These are phyloP conservation scores for Aleiodes sp. DNA, from an alignment of 1,140 invertebrate species.

Conservation along the genomic window DNA sequence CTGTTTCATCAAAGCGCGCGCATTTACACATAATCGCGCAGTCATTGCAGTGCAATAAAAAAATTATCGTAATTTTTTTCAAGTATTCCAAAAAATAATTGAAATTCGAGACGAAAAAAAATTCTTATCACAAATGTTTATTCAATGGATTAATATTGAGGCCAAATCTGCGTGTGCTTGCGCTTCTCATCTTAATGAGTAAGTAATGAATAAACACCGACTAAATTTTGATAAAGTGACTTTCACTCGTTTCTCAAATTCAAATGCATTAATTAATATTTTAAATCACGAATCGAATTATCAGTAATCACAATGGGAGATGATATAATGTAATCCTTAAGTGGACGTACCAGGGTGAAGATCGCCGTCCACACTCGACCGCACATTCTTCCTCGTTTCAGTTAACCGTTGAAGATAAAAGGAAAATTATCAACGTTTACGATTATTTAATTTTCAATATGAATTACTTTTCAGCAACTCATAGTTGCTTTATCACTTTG, in stretches of 20 bases:
- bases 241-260: too few relatives aligned
- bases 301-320: neutral
- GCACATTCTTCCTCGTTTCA: conserved; percentile 30
- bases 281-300: neutral
- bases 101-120: too few relatives aligned
- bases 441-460: conserved; percentile 13
- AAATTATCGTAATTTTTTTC: neutral
- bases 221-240: too few relatives aligned
- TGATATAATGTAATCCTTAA: conserved; percentile 16
- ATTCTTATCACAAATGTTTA: too few relatives aligned
- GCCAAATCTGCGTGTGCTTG: too few relatives aligned
- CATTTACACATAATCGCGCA: neutral
- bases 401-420: neutral
- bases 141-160: too few relatives aligned
- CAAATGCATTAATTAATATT: neutral
- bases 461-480: conserved; percentile 17
- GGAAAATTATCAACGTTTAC: neutral
- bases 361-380: conserved; percentile 29
- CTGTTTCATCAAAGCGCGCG: neutral
- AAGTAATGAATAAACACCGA: too few relatives aligned
- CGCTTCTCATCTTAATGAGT: neutral
- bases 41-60: neutral
- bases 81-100: neutral
- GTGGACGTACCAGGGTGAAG: conserved; percentile 39
- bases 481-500: neutral